Conservation (phyloP, 2,797 vertebrate genomes). For the Amazonetta brasiliensis region DNA sequence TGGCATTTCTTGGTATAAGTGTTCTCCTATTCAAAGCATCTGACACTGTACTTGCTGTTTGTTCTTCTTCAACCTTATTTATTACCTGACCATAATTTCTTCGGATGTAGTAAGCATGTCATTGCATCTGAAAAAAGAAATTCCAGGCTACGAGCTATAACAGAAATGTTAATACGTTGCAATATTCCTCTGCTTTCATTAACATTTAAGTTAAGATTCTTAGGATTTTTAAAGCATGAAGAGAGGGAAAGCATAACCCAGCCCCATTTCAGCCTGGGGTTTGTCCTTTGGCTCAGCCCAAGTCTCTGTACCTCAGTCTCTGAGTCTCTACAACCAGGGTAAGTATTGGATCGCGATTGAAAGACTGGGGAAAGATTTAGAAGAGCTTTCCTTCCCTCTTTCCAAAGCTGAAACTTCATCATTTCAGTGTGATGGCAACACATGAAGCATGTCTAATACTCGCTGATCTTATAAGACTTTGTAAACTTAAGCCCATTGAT, state of each 20-base stretch:
- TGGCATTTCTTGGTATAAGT: background rate
- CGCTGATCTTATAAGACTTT: background rate
- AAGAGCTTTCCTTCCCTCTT: background rate
- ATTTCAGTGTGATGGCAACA: background rate
- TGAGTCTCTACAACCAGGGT: background rate
- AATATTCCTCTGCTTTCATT: background rate
- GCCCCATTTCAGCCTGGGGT: background rate
- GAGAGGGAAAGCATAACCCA: background rate
- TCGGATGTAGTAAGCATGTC: background rate
- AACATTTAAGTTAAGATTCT: background rate
- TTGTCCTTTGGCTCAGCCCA: background rate
- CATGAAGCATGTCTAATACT: background rate
- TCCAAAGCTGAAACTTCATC: background rate
- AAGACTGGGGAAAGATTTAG: background rate
- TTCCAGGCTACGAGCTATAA: background rate
- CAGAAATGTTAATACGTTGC: background rate
- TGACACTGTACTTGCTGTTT: background rate
- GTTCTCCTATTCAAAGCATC: background rate
- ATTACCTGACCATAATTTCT: background rate
- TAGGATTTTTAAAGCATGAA: background rate
- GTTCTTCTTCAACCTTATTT: background rate
- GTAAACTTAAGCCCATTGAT: conserved; percentile 14
- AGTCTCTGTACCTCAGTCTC: background rate
- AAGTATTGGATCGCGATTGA: background rate
- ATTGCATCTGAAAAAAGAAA: background rate